Conservation (phyloP, 2,888 invertebrate species). For the Acanthosoma haemorrhoidale region DNA sequence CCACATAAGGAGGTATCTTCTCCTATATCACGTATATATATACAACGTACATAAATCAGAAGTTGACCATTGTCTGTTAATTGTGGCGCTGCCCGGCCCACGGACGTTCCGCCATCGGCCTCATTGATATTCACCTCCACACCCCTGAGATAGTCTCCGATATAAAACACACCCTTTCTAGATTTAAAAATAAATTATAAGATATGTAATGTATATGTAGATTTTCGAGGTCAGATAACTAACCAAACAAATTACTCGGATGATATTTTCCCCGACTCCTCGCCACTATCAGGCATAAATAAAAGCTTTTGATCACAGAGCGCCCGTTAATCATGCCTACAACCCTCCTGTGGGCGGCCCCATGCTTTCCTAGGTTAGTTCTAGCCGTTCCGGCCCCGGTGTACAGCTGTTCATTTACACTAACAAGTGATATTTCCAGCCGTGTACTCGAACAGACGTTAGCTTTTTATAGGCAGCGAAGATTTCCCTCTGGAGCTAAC, state of each 20-base stretch:
- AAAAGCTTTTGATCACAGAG: not conserved
- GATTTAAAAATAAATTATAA: not conserved
- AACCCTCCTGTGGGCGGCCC: too few species aligned
- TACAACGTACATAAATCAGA: too few species aligned
- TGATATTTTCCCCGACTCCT: not conserved
- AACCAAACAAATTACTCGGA: slow-evolving; percentile 2
- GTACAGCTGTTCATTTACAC: not conserved
- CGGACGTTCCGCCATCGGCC: too few species aligned
- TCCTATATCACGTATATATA: too few species aligned
- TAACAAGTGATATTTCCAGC: slow-evolving; percentile 5
- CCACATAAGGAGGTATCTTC: too few species aligned
- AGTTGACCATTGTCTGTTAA: not conserved
- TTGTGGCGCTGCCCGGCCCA: not conserved
- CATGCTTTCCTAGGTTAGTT: too few species aligned
- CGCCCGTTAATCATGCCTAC: not conserved
- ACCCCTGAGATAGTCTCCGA: not conserved
- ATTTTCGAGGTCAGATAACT: slow-evolving; percentile 4
- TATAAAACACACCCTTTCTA: not conserved
- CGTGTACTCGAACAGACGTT: not conserved
- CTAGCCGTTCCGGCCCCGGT: too few species aligned
- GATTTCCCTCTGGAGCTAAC: not conserved
- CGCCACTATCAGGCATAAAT: not conserved
- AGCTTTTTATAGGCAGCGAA: not conserved
- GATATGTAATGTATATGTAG: not conserved
- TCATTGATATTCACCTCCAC: not conserved